Conservation (phyloP, 2,797 vertebrate species). For the Aythya fuligula region DNA sequence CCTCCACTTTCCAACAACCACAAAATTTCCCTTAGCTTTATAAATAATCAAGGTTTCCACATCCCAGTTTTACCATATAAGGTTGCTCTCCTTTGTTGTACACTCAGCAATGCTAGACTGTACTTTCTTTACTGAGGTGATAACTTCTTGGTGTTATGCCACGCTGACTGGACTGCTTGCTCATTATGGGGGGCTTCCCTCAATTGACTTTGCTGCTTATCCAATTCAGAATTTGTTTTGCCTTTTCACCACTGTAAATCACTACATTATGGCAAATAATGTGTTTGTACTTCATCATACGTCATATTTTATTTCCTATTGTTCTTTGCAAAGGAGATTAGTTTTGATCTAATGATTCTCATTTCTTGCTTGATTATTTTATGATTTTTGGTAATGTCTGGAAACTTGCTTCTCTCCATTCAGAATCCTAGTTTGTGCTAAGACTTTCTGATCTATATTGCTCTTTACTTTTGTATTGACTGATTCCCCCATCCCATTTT, state of each 20-base stretch:
- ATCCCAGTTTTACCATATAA: conserved; percentile 44
- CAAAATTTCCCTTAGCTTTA: conserved; percentile 65
- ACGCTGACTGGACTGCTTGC: background rate
- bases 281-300: background rate
- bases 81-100: background rate
- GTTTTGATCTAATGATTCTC: background rate
- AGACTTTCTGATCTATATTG: conserved; percentile 35
- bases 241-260: background rate
- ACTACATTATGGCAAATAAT: background rate
- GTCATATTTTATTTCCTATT: background rate
- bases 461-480: conserved; percentile 69
- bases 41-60: conserved; percentile 67
- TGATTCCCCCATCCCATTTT: conserved; percentile 23
- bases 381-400: conserved; percentile 1
- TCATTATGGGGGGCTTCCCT: background rate
- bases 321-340: background rate
- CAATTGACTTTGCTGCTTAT: background rate
- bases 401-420: conserved; percentile 34
- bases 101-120: conserved; percentile 40
- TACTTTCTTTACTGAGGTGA: background rate
- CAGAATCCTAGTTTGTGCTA: conserved; percentile 30
- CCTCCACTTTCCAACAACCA: conserved; percentile 61
- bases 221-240: background rate
- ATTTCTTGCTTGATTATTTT: background rate
- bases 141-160: conserved; percentile 33